These are phyloP conservation scores for Hemibagrus guttatus DNA, from an alignment of 2,797 vertebrate genomes.

Conservation along the genomic window DNA sequence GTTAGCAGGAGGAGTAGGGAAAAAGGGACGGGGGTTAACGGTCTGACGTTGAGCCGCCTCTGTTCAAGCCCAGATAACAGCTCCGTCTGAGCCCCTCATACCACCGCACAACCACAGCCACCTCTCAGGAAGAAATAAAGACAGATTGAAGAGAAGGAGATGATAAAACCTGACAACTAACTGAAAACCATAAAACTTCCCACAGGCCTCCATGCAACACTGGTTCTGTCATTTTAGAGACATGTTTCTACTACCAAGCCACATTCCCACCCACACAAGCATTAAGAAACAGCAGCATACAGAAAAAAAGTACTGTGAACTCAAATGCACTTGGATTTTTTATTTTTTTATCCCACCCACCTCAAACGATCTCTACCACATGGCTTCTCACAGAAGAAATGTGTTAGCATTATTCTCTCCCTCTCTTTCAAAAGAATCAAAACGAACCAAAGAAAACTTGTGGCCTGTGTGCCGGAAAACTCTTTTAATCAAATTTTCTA, in stretches of 20 bases:
- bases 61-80: slow-evolving; percentile 62
- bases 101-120: slow-evolving; percentile 55
- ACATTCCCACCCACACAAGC: slow-evolving; percentile 32
- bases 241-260: slow-evolving; percentile 37
- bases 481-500: neutral
- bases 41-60: slow-evolving; percentile 57
- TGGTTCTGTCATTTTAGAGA: slow-evolving; percentile 42
- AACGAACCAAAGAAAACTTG: neutral
- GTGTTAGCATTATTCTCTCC: neutral
- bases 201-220: slow-evolving; percentile 44
- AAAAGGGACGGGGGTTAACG: slow-evolving; percentile 52
- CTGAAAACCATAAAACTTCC: slow-evolving; percentile 60
- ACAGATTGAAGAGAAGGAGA: slow-evolving; percentile 55
- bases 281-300: slow-evolving; percentile 35
- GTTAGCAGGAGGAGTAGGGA: slow-evolving; percentile 15
- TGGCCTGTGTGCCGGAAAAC: neutral
- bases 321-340: slow-evolving; percentile 19
- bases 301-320: slow-evolving; percentile 18
- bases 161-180: slow-evolving; percentile 62
- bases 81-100: slow-evolving; percentile 51
- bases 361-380: slow-evolving; percentile 22
- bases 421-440: neutral
- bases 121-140: slow-evolving; percentile 62
- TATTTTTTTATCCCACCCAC: slow-evolving; percentile 3
- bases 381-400: neutral